These are phyloP conservation scores for Pangasius krempfi DNA, from an alignment of 2,797 vertebrate species.

Conservation along the genomic window DNA sequence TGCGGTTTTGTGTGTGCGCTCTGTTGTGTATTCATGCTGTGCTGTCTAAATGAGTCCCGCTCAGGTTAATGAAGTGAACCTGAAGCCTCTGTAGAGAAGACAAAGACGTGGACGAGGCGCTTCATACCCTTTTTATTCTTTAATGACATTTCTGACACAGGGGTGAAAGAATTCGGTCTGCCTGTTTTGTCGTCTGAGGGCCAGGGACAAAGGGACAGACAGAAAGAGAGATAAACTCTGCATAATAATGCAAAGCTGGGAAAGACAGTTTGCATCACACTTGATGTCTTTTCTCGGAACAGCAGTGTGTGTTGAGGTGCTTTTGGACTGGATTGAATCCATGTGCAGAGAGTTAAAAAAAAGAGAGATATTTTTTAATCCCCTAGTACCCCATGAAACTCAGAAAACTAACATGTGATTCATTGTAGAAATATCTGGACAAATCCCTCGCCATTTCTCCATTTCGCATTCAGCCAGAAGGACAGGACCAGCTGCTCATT, in stretches of 20 bases:
- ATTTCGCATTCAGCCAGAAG: background rate
- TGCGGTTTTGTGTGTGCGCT: background rate
- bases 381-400: conserved; percentile 7
- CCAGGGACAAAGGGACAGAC: background rate
- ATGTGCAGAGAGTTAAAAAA: conserved; percentile 11
- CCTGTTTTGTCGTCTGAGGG: conserved; percentile 12
- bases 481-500: conserved; percentile 18
- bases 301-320: background rate
- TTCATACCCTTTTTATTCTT: background rate
- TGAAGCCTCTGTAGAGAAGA: conserved; percentile 12
- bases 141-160: conserved; percentile 8
- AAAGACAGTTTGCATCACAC: background rate
- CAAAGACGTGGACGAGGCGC: background rate
- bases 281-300: conserved; percentile 10
- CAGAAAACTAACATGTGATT: conserved; percentile 8
- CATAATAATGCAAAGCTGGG: background rate
- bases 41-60: conserved; percentile 11
- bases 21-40: conserved; percentile 5
- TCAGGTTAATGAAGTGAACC: conserved; percentile 41
- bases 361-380: background rate
- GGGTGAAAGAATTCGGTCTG: background rate
- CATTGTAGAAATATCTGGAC: conserved; percentile 16
- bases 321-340: conserved; percentile 8
- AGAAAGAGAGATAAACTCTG: background rate
- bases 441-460: background rate